Evolutionary conservation across 2,888 invertebrate species (phyloP).

Genomic region (Nomada fabriciana): DNA sequence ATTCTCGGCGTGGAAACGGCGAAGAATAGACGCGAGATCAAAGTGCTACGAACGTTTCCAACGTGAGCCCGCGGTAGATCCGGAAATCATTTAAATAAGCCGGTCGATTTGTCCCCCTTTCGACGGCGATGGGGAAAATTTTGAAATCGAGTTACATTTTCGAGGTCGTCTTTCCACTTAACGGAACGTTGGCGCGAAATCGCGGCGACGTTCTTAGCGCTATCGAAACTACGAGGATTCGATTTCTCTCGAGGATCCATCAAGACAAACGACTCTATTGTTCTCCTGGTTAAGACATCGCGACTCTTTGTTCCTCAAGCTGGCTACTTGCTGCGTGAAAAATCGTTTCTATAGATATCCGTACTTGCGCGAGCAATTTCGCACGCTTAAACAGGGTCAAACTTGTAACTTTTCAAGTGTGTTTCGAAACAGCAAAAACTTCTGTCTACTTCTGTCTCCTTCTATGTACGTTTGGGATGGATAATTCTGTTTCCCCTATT

Average conservation of each 20-base stretch:
- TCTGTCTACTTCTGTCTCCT: background rate
- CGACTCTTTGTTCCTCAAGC: slow-evolving; percentile 65
- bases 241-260: slow-evolving; percentile 53
- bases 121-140: background rate
- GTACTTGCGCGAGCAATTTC: slow-evolving; percentile 46
- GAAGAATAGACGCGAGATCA: background rate
- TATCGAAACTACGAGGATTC: slow-evolving; percentile 43
- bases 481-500: too few relatives aligned
- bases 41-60: slow-evolving; percentile 1
- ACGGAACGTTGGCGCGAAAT: background rate
- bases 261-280: slow-evolving; percentile 71
- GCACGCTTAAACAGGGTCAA: slow-evolving; percentile 20
- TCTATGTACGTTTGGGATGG: too few relatives aligned
- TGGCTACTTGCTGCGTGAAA: slow-evolving; percentile 40
- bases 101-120: background rate
- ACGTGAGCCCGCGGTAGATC: background rate
- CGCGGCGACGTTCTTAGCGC: slow-evolving; percentile 6
- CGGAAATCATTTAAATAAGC: slow-evolving; percentile 22
- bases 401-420: background rate
- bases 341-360: slow-evolving; percentile 24
- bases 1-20: slow-evolving; percentile 1
- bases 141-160: background rate
- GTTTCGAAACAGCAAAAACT: too few relatives aligned
- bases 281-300: slow-evolving; percentile 68
- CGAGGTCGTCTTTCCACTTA: background rate